Evolutionary conservation across 2,113 vertebrate species (phyloP).

Genomic region (Paracanthobrama guichenoti): DNA sequence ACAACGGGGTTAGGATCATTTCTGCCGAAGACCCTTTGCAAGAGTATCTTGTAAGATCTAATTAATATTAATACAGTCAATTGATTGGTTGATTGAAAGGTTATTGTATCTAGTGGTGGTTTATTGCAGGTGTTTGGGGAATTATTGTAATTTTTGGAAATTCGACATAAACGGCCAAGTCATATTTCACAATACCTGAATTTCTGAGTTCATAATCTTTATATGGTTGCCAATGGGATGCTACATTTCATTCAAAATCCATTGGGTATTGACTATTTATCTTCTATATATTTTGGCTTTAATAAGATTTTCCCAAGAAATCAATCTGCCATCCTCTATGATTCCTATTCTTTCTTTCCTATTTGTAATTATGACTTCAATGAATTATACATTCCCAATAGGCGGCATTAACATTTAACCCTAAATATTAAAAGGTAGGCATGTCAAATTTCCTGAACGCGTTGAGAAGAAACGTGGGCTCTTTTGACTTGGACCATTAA

Average conservation of each 20-base stretch:
- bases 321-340: background rate
- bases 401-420: background rate
- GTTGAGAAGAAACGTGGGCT: background rate
- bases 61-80: background rate
- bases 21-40: background rate
- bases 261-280: background rate
- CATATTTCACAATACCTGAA: too few species aligned
- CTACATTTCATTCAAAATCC: background rate
- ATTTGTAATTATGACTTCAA: background rate
- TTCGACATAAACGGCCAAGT: background rate
- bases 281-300: background rate
- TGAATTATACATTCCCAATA: background rate
- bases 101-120: background rate
- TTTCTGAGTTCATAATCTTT: background rate
- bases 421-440: too few species aligned
- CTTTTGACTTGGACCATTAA: background rate
- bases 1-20: too few species aligned
- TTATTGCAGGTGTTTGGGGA: background rate
- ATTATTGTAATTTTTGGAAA: background rate
- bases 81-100: background rate
- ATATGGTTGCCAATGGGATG: background rate
- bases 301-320: background rate
- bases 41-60: background rate
- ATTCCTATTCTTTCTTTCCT: background rate
- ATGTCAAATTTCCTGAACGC: background rate